These are phyloP conservation scores for Lepidurus couesii DNA, from an alignment of 1,140 invertebrate genomes.

Conservation along the genomic window DNA sequence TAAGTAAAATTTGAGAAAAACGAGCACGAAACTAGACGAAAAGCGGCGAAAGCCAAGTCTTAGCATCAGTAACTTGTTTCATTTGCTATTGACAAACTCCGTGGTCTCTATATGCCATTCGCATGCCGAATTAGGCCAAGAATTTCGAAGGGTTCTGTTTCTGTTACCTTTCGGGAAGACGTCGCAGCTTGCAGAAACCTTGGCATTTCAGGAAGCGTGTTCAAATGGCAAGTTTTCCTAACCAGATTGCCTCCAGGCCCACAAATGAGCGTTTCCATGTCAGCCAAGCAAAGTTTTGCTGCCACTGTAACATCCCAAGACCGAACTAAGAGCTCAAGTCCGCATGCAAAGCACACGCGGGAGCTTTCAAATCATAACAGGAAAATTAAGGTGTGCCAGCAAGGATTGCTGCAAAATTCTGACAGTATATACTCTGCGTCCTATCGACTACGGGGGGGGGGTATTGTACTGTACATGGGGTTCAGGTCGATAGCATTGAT, in stretches of 20 bases:
- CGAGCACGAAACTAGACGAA: background rate
- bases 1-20: background rate
- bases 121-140: background rate
- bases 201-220: background rate
- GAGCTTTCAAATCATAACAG: too few species aligned
- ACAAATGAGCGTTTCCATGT: background rate
- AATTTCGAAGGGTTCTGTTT: background rate
- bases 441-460: too few species aligned
- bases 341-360: too few species aligned
- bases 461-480: too few species aligned
- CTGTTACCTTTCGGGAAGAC: background rate
- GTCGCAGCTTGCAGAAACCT: background rate
- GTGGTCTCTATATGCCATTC: background rate
- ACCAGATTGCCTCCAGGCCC: background rate
- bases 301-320: too few species aligned
- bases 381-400: too few species aligned
- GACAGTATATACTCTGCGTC: too few species aligned
- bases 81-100: slow-evolving; percentile 2
- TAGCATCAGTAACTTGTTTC: background rate
- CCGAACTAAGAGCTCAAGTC: too few species aligned
- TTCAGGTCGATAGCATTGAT: too few species aligned
- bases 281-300: too few species aligned
- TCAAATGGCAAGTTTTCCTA: background rate
- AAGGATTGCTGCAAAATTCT: too few species aligned
- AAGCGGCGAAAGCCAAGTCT: background rate